Evolutionary conservation across 2,113 vertebrate genomes (phyloP).

Genomic region (Alligator sinensis): DNA sequence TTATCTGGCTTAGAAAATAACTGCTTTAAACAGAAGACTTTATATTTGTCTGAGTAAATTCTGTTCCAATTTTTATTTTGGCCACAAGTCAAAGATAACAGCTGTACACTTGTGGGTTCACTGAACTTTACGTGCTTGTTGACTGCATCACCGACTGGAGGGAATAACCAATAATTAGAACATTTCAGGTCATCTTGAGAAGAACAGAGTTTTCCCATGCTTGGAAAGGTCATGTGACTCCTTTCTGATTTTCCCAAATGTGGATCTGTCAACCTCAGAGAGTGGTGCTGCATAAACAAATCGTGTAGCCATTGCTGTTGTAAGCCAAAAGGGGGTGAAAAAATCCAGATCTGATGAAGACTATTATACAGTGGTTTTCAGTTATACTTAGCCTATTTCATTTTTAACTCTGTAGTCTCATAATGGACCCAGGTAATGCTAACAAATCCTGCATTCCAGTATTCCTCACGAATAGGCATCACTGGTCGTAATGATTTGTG

Average conservation of each 20-base stretch:
- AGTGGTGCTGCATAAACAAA: constrained; percentile 42
- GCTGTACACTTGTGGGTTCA: constrained; percentile 92
- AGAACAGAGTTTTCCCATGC: constrained; percentile 79
- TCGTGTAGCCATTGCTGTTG: neutral
- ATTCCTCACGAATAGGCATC: constrained; percentile 45
- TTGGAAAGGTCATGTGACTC: constrained; percentile 78
- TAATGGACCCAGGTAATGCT: neutral
- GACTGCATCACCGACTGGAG: constrained; percentile 84
- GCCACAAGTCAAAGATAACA: constrained; percentile 95
- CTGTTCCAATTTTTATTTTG: constrained; percentile 89
- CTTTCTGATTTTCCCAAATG: constrained; percentile 72
- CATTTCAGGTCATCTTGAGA: constrained; percentile 90
- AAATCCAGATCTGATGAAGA: constrained; percentile 7
- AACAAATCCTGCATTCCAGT: neutral
- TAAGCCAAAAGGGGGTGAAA: neutral
- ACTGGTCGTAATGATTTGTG: constrained; percentile 71
- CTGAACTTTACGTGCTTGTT: constrained; percentile 88
- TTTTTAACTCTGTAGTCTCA: constrained; percentile 20
- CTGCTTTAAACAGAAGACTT: constrained; percentile 81
- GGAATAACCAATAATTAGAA: constrained; percentile 94
- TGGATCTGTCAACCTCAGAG: constrained; percentile 48
- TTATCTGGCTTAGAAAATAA: constrained; percentile 79
- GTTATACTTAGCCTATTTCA: constrained; percentile 19
- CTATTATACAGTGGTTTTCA: neutral
- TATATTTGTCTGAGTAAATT: constrained; percentile 82